Evolutionary conservation across 2,888 invertebrate genomes (phyloP), one percentile per base, ranked within the genome.

Genomic region (Lithophane socia): DNA sequence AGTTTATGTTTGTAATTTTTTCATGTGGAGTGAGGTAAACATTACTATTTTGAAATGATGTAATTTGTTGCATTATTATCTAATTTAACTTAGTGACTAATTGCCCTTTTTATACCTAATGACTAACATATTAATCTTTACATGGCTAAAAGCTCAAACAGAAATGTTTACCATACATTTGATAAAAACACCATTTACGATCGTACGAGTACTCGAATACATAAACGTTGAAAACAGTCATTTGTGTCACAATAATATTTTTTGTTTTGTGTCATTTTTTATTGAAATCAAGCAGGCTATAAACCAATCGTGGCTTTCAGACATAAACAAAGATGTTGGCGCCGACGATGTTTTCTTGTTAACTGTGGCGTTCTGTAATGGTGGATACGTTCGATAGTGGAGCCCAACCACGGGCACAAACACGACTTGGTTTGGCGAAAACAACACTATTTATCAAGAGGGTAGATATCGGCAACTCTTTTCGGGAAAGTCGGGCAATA

Each of bases 361-460:
- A 90, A 88, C 89, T 84, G 84, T 83, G 88, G 79, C 88, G 85
- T 80, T 85, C 79, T 66, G 82, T 85, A 86, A 88, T 87, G 86
- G 87, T 84, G 81, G 86, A 84, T 86, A 84, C 85, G 88, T 79
- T 85, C 86, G 88, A 90, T 88, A 88, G 88, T 80, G 76, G 79
- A 84, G 77, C 66, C 75, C 84, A 89, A 89, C 91, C 92, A 86
- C 88, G 92, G 91, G 75, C 79, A 93, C 94, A 95, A 96, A 95
- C 94, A 95, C 93, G 92, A 90, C 89, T 79, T 85, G 77, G 91
- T 90, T 94, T 93, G 94, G 93, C 95, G 96, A 96, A 96, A 96
- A 96, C 96, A 96, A 96, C 95, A 94, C 95, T 92, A 96, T 96
- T 96, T 96, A 96, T 96, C 96, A 96, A 92, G 93, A 93, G 94